Conservation (phyloP, 2,113 vertebrate genomes). For the Ophthalmotilapia sp. region DNA sequence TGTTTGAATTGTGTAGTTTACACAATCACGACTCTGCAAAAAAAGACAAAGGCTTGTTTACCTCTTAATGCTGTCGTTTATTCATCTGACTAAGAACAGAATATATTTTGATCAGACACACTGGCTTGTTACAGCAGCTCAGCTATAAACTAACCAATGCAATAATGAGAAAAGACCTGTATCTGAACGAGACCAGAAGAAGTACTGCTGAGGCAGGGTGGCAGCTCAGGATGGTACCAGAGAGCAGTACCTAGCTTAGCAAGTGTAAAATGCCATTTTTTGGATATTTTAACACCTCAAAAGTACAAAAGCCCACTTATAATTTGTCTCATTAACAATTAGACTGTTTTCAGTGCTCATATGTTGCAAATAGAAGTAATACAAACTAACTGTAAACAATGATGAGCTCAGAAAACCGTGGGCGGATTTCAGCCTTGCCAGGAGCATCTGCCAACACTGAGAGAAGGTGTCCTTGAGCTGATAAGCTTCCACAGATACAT, state of each 20-base stretch:
- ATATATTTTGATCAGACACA: fast-evolving
- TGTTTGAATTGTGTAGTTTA: neutral
- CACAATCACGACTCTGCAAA: neutral
- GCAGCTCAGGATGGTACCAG: neutral
- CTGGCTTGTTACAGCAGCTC: neutral
- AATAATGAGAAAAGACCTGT: neutral
- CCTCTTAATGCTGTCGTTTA: neutral
- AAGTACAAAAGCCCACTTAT: neutral
- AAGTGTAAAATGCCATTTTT: neutral
- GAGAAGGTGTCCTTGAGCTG: neutral
- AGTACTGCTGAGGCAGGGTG: neutral
- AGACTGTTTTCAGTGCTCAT: neutral
- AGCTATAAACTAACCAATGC: neutral
- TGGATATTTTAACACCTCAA: neutral
- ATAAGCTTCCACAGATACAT: neutral
- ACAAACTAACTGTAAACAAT: neutral
- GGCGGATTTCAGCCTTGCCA: fast-evolving
- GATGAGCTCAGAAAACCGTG: neutral
- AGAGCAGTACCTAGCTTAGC: fast-evolving
- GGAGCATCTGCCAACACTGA: neutral
- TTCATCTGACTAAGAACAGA: neutral
- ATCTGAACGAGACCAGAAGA: neutral
- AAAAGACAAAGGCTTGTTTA: neutral
- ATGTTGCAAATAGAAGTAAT: neutral
- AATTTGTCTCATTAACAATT: neutral